These are phyloP conservation scores for Drosophila melanogaster DNA, from an alignment of 1,140 invertebrate genomes.

Conservation along the genomic window DNA sequence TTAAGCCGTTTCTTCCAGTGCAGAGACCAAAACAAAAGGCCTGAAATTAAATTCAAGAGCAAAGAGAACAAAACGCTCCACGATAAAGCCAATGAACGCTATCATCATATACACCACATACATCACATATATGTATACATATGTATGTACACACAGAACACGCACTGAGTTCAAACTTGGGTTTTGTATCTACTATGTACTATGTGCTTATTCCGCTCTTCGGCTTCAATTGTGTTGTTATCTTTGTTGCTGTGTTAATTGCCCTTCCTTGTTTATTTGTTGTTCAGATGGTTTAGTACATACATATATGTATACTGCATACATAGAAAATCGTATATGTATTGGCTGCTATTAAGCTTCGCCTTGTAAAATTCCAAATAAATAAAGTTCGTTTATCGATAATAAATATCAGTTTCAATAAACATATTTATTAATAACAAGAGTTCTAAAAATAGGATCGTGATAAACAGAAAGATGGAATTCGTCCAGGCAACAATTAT, in stretches of 20 bases:
- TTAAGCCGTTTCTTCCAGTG: conserved; percentile 27
- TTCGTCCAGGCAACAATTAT: not conserved
- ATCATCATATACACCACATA: conserved; percentile 34
- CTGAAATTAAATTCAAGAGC: conserved; percentile 13
- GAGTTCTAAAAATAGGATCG: not conserved
- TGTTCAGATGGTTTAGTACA: not conserved
- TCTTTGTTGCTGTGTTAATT: conserved; percentile 45
- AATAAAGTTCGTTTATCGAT: too few relatives aligned
- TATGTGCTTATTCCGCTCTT: not conserved
- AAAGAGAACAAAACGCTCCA: not conserved
- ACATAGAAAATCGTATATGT: too few relatives aligned
- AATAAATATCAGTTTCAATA: too few relatives aligned
- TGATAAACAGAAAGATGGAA: too few relatives aligned
- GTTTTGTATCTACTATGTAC: conserved; percentile 18
- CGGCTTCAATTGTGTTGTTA: conserved; percentile 49
- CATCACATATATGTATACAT: too few relatives aligned
- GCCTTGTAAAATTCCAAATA: too few relatives aligned
- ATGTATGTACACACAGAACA: conserved; percentile 3
- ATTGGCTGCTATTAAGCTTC: too few relatives aligned
- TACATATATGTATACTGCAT: not conserved
- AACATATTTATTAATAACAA: not conserved
- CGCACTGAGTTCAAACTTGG: conserved; percentile 22
- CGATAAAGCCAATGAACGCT: conserved; percentile 67
- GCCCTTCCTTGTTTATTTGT: conserved; percentile 5
- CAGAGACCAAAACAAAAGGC: conserved; percentile 25